phyloP scores from a whole-genome alignment of 2,888 invertebrate genomes.

The Rhynchonema sp. region DNA sequence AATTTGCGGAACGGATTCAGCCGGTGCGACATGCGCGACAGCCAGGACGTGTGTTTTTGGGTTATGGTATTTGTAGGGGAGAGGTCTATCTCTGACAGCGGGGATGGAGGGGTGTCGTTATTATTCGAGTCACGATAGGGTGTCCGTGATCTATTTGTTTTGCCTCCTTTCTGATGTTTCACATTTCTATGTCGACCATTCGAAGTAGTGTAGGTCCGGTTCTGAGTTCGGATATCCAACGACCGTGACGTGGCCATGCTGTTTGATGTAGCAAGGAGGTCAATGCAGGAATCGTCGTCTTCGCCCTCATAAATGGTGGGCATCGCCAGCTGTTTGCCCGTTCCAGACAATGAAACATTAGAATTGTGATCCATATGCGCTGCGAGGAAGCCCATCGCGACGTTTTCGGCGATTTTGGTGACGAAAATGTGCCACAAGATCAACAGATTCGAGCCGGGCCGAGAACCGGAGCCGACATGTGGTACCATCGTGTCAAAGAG shows the following conservation, averaged over 20 bases:
- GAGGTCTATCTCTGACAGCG: background rate
- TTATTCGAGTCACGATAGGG: too few species aligned
- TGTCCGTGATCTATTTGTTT: too few species aligned
- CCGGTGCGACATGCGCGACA: background rate
- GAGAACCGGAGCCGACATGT: background rate
- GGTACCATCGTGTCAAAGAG: background rate
- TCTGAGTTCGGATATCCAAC: too few species aligned
- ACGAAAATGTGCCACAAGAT: background rate
- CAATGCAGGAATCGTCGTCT: background rate
- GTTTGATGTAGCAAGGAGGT: too few species aligned
- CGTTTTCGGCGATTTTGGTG: background rate
- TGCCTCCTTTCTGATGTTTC: too few species aligned
- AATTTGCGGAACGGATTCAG: background rate
- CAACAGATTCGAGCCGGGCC: background rate
- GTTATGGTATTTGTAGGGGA: too few species aligned
- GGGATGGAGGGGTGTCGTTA: background rate
- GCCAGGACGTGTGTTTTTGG: background rate
- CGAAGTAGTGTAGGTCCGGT: too few species aligned
- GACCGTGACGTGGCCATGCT: too few species aligned
- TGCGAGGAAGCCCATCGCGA: background rate
- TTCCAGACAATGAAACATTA: background rate
- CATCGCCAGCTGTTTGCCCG: background rate
- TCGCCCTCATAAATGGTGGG: slow-evolving; percentile 1
- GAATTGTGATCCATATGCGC: background rate
- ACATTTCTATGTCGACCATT: too few species aligned